Percentiles rank a stretch among this genome's conserved stretches.
Evolutionary conservation across 2,113 vertebrate species (phyloP).

Genomic region (Illadopsis cleaveri): DNA sequence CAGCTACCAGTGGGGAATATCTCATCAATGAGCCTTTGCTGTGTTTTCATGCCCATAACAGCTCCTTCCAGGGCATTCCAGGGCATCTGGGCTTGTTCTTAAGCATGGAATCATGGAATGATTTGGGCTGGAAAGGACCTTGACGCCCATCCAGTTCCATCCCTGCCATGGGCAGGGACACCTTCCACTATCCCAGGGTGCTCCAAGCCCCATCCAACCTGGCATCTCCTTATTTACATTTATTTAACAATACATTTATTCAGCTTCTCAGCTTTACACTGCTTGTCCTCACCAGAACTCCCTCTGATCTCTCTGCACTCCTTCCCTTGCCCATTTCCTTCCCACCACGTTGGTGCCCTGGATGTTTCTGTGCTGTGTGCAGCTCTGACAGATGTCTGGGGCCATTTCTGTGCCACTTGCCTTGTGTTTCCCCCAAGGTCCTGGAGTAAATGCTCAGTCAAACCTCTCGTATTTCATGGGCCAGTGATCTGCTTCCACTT

Average conservation of each 20-base stretch:
- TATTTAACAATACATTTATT: background rate
- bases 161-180: background rate
- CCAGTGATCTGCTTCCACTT: background rate
- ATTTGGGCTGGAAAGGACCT: background rate
- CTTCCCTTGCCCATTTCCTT: accelerated
- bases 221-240: background rate
- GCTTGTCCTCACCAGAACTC: accelerated
- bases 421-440: constrained; percentile 19
- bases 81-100: background rate
- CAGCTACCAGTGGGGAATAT: accelerated
- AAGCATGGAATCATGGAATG: background rate
- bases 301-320: background rate
- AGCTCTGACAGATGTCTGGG: background rate
- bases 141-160: background rate
- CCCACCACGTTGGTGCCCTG: accelerated
- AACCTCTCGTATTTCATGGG: background rate
- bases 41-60: accelerated
- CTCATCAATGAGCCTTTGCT: accelerated
- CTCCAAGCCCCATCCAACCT: background rate
- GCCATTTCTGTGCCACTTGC: background rate
- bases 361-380: background rate
- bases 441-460: background rate
- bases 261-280: background rate
- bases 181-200: accelerated
- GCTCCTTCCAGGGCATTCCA: background rate